These are phyloP conservation scores for Diploscapter pachys DNA, from an alignment of 1,140 invertebrate genomes.

Conservation along the genomic window DNA sequence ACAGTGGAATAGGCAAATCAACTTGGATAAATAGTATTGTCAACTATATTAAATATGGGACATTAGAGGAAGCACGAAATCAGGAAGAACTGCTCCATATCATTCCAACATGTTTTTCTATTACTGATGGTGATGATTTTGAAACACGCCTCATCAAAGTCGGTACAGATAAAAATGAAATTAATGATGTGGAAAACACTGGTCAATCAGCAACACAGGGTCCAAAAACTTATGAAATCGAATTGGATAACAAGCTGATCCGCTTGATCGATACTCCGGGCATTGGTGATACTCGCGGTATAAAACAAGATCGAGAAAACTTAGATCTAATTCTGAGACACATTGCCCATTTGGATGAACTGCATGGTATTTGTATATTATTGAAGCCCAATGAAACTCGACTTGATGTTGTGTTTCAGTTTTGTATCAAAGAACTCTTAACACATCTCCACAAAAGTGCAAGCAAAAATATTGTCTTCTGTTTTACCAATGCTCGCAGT, in stretches of 20 bases:
- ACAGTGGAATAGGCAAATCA: slow-evolving; percentile 15
- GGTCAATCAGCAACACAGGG: slow-evolving; percentile 3
- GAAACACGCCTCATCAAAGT: too few species aligned
- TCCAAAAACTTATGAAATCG: neutral
- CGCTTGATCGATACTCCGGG: slow-evolving; percentile 12
- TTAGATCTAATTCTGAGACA: slow-evolving; percentile 6
- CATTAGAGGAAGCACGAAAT: slow-evolving; percentile 1
- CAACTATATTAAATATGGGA: slow-evolving; percentile 11
- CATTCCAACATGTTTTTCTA: neutral
- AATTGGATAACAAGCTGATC: too few species aligned
- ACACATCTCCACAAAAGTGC: slow-evolving; percentile 3
- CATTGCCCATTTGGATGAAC: neutral
- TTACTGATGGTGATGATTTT: too few species aligned
- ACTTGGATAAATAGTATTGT: slow-evolving; percentile 12
- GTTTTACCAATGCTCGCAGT: slow-evolving; percentile 12
- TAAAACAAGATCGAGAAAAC: neutral
- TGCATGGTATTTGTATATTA: slow-evolving; percentile 11
- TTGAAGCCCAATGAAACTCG: slow-evolving; percentile 9
- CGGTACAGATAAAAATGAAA: too few species aligned
- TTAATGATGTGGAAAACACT: too few species aligned
- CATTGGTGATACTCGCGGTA: slow-evolving; percentile 4
- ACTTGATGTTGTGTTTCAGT: neutral
- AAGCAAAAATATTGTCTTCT: slow-evolving; percentile 10
- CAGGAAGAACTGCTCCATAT: neutral
- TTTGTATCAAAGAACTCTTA: neutral